A percentile compares a stretch with the other conserved stretches of the same genome.
phyloP scores from a whole-genome alignment of 1,140 invertebrate genomes.

The Homarus americanus region DNA sequence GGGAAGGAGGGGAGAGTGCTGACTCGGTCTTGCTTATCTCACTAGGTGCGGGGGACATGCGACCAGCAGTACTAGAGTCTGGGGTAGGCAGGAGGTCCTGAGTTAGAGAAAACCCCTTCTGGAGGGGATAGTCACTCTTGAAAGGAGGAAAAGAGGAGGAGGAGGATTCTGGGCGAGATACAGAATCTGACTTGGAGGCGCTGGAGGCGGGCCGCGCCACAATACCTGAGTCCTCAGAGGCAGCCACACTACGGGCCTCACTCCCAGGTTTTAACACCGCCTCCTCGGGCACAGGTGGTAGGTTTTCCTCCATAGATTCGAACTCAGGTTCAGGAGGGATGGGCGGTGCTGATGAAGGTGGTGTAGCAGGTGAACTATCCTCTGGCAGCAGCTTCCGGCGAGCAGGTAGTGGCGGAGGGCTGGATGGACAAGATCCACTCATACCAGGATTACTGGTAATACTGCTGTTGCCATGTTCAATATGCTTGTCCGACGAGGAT shows the following conservation, averaged over 20 bases:
- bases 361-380: background rate
- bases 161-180: constrained; percentile 76
- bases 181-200: constrained; percentile 76
- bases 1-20: constrained; percentile 77
- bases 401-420: constrained; percentile 39
- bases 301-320: constrained; percentile 31
- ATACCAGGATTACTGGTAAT: constrained; percentile 11
- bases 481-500: constrained; percentile 17
- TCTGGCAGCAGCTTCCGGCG: constrained; percentile 38
- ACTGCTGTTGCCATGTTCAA: constrained; percentile 21
- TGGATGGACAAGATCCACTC: background rate
- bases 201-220: constrained; percentile 77
- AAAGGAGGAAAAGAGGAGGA: constrained; percentile 74
- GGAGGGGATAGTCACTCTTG: constrained; percentile 76
- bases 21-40: constrained; percentile 78
- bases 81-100: constrained; percentile 76
- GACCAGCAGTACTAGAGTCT: constrained; percentile 76
- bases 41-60: constrained; percentile 77
- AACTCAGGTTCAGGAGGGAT: constrained; percentile 25
- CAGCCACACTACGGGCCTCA: constrained; percentile 74
- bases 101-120: constrained; percentile 75
- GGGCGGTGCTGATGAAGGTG: constrained; percentile 18
- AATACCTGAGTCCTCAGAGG: constrained; percentile 75
- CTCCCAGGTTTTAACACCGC: constrained; percentile 47
- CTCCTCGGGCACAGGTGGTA: constrained; percentile 62